These are phyloP conservation scores for Cotesia vestalis DNA, from an alignment of 1,140 invertebrate species.

Conservation along the genomic window DNA sequence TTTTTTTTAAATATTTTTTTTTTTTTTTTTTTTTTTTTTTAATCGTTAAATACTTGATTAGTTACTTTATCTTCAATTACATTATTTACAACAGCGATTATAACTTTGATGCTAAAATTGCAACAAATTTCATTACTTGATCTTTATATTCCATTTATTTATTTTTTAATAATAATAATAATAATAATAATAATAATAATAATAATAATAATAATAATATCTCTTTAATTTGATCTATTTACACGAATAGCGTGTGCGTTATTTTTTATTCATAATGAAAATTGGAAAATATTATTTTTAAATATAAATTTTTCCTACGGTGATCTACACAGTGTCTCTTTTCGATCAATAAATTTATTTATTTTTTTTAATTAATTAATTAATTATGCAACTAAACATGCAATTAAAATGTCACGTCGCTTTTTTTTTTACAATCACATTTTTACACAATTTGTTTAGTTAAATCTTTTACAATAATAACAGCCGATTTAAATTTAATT, in stretches of 20 bases:
- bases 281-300: constrained; percentile 14
- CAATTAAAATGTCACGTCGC: neutral
- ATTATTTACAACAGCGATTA: constrained; percentile 53
- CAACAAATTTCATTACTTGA: constrained; percentile 31
- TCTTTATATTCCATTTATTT: constrained; percentile 23
- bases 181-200: constrained; percentile 25
- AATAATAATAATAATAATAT: neutral
- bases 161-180: constrained; percentile 20
- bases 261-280: neutral
- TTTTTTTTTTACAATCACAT: neutral
- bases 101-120: constrained; percentile 36
- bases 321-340: neutral
- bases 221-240: constrained; percentile 5
- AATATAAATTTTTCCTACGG: too few relatives aligned
- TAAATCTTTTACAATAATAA: constrained; percentile 19
- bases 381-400: constrained; percentile 9
- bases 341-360: neutral
- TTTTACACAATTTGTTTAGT: neutral
- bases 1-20: neutral
- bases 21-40: constrained; percentile 24
- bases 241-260: constrained; percentile 25
- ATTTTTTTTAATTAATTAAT: neutral
- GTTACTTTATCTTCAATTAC: constrained; percentile 44
- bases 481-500: neutral
- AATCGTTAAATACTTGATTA: constrained; percentile 20